Conservation (phyloP, 2,113 vertebrate genomes). For the Hyla sarda region DNA sequence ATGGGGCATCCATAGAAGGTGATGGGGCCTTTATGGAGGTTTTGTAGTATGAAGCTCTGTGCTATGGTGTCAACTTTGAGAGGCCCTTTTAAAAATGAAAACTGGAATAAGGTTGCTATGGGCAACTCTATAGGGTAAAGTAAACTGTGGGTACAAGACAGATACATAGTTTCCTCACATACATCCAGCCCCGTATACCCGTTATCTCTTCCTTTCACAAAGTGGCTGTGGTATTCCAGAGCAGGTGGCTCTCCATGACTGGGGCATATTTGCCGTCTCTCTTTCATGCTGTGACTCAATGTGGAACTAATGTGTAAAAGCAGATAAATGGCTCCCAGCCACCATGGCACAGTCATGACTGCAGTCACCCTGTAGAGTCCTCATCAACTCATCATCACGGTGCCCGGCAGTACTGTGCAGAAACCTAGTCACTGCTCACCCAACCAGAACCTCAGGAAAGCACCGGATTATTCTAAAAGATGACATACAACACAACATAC, state of each 20-base stretch:
- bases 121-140: too few species aligned
- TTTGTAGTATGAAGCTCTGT: too few species aligned
- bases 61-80: too few species aligned
- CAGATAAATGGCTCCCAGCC: conserved; percentile 19
- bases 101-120: too few species aligned
- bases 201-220: neutral
- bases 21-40: too few species aligned
- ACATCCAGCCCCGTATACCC: neutral
- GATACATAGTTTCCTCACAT: neutral
- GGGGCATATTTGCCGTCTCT: neutral
- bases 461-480: neutral
- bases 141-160: neutral
- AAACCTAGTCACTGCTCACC: neutral
- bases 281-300: conserved; percentile 21
- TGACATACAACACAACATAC: neutral
- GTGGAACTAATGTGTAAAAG: conserved; percentile 26
- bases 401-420: neutral
- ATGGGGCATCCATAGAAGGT: too few species aligned
- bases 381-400: conserved; percentile 32
- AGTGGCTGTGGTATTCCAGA: neutral
- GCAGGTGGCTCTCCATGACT: neutral
- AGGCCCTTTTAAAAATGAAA: too few species aligned
- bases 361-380: conserved; percentile 7
- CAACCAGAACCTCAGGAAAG: neutral
- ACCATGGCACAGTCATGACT: neutral